Conservation (phyloP, 64 coral and sea anemone species). For the Dendronephthya gigantea region DNA sequence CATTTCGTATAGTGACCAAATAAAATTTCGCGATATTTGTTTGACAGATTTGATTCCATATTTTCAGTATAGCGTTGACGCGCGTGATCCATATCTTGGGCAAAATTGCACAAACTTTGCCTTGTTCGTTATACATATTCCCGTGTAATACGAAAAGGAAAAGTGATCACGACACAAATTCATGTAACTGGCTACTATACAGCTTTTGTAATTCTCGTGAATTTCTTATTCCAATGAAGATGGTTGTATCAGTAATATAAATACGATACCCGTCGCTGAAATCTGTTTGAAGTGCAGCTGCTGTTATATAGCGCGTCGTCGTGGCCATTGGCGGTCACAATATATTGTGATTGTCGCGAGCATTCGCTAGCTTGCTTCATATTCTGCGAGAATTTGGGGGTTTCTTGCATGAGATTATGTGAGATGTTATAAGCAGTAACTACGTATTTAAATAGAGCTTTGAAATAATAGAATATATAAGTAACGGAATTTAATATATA, state of each 20-base stretch:
- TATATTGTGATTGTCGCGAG: not conserved
- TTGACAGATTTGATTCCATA: constrained; percentile 3
- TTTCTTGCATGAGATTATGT: not conserved
- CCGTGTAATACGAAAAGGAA: not conserved
- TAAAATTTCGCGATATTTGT: not conserved
- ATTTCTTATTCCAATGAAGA: no score
- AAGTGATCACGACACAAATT: not conserved
- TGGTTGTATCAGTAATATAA: not conserved
- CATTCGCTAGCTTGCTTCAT: not conserved
- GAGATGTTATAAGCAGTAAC: not conserved
- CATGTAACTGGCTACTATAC: not conserved
- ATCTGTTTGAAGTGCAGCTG: not conserved
- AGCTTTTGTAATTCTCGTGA: not conserved
- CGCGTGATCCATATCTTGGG: not conserved
- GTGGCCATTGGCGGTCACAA: not conserved
- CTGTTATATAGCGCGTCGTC: not conserved
- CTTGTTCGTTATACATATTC: not conserved
- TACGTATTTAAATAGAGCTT: no score
- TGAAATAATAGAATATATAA: no score
- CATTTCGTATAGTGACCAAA: not conserved
- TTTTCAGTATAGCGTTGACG: not conserved
- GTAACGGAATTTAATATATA: no score
- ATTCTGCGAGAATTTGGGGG: not conserved
- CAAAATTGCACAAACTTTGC: not conserved
- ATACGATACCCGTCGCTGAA: not conserved